phyloP scores from a whole-genome alignment of 2,888 invertebrate genomes.

The Ochropleura leucogaster region DNA sequence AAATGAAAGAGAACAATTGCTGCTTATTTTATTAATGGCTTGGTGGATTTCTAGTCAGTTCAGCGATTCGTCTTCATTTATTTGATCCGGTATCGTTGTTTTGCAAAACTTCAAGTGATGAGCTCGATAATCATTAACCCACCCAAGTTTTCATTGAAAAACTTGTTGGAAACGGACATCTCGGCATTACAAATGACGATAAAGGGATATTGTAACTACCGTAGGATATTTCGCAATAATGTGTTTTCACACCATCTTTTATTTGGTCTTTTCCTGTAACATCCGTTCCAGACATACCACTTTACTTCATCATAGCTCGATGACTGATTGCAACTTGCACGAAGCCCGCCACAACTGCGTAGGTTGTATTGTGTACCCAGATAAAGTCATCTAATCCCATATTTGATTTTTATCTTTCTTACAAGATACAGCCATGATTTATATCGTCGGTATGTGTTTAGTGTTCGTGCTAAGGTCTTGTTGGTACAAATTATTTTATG shows the following conservation, averaged over 20 bases:
- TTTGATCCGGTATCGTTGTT: slow-evolving; percentile 11
- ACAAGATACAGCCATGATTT: slow-evolving; percentile 18
- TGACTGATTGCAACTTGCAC: not conserved
- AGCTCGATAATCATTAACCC: not conserved
- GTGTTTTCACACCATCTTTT: not conserved
- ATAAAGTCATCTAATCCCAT: slow-evolving; percentile 28
- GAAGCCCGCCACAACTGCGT: not conserved
- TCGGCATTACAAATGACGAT: not conserved
- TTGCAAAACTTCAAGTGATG: slow-evolving; percentile 13
- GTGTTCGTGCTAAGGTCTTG: slow-evolving; percentile 1
- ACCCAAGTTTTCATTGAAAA: not conserved
- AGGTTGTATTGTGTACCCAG: not conserved
- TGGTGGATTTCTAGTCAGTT: slow-evolving; percentile 35
- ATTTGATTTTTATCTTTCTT: slow-evolving; percentile 36
- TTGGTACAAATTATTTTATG: slow-evolving; percentile 1
- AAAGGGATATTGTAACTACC: not conserved
- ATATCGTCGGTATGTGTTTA: slow-evolving; percentile 9
- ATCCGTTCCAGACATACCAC: slow-evolving; percentile 9
- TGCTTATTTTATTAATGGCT: slow-evolving; percentile 43
- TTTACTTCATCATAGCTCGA: not conserved
- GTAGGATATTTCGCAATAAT: not conserved
- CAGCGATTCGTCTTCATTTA: slow-evolving; percentile 50
- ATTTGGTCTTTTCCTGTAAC: not conserved
- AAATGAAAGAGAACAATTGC: slow-evolving; percentile 41
- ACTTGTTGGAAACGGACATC: not conserved